These are phyloP conservation scores for Anthopleura sola DNA, from an alignment of 64 coral and sea anemone species.

Conservation along the genomic window DNA sequence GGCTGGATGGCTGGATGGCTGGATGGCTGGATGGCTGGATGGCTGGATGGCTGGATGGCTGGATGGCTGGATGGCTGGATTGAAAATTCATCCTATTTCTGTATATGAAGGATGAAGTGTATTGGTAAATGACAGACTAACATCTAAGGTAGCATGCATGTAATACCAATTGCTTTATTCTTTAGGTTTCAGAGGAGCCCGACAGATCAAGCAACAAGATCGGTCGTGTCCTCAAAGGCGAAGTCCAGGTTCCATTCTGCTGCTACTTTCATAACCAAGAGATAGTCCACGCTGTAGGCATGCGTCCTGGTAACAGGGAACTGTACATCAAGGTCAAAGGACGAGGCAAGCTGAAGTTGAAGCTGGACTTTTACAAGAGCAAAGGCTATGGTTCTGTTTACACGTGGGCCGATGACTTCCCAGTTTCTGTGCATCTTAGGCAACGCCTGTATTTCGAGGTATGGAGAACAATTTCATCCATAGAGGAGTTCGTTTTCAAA, in stretches of 20 bases:
- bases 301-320: conserved; percentile 52
- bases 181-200: conserved; percentile 26
- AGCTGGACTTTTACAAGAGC: conserved; percentile 73
- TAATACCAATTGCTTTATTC: not conserved
- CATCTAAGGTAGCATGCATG: too few relatives aligned
- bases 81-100: too few relatives aligned
- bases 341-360: conserved; percentile 58
- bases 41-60: too few relatives aligned
- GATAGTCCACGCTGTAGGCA: conserved; percentile 71
- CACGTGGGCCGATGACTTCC: conserved; percentile 65
- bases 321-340: conserved; percentile 78
- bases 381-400: conserved; percentile 52
- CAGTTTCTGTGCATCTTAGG: conserved; percentile 52
- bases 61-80: too few relatives aligned
- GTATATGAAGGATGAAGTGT: too few relatives aligned
- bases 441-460: conserved; percentile 77
- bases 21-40: too few relatives aligned
- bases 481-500: too few relatives aligned
- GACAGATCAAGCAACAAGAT: conserved; percentile 50
- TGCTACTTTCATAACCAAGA: conserved; percentile 81
- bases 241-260: conserved; percentile 78
- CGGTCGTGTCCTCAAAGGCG: conserved; percentile 55
- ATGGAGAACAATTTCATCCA: not conserved
- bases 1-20: too few relatives aligned
- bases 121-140: too few relatives aligned